Evolutionary conservation across 2,113 vertebrate genomes (phyloP), one percentile per base, ranked within the genome.

Genomic region (Arothron firmamentum): DNA sequence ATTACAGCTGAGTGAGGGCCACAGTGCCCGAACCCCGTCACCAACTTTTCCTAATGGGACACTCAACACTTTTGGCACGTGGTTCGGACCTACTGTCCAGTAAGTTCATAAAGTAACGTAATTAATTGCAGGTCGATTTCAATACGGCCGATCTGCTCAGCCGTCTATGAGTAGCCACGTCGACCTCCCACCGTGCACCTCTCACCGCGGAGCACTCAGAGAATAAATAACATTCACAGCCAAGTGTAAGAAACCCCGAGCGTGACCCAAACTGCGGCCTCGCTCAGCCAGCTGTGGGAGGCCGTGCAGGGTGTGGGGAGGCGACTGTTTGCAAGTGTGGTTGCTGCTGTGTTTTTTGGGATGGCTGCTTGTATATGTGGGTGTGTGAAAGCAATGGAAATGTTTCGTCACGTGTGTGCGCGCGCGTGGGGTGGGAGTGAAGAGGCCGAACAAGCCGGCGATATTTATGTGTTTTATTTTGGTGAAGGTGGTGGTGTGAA

Each of bases 201-300:
- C 70, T 80, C 58, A 69, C 83, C 69, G 28, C 57, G 72, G 59
- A 53, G 67, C 62, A 54, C 75, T 82, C 73, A 6, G 70, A 80
- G 78, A 78, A 75, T 79, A 86, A 88, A 89, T 77, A 89, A 61
- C 68, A 66, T 56, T 79, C 74, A 79, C 72, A 55, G 78, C 79
- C 87, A 86, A 84, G 82, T 75, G 81, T 75, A 67, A 82, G 70
- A 77, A 85, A 74, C 50, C 65, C 60, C 52, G 68, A 53, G 47
- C 59, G 78, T 82, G 62, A 77, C 78, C 84, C 75, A 81, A 81
- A 78, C 72, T 83, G 79, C 52, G 74, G 83, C 82, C 81, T 84
- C 65, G 14, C 71, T 76, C 50, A 58, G 53, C 74, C 71, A 76
- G 71, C 77, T 78, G 75, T 79, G 75, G 76, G 78, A 81, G 75